Evolutionary conservation across 2,797 vertebrate species (phyloP).

Genomic region (Semotilus atromaculatus): DNA sequence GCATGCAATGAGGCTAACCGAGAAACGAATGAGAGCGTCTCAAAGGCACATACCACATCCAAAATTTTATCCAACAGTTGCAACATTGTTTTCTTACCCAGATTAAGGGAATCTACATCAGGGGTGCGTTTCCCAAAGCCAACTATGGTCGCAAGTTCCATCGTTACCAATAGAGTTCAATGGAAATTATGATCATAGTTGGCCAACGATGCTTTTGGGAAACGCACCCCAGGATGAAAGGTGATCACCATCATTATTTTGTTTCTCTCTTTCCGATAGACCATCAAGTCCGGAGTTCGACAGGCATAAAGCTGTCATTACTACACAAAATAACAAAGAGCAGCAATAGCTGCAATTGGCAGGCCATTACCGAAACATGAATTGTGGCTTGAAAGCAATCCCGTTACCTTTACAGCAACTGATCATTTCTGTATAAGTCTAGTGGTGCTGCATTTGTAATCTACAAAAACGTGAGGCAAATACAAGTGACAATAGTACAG

Average conservation of each 20-base stretch:
- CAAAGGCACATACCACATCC: conserved; percentile 16
- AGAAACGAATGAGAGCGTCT: conserved; percentile 36
- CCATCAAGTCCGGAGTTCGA: not conserved
- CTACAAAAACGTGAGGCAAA: not conserved
- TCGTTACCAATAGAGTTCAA: too few species aligned
- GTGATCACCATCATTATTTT: conserved; percentile 1
- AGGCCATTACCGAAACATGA: not conserved
- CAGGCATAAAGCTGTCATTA: not conserved
- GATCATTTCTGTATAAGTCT: not conserved
- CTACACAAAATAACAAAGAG: conserved; percentile 15
- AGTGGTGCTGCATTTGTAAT: not conserved
- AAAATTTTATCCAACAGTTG: conserved; percentile 11
- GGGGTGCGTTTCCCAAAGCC: too few species aligned
- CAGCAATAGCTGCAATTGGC: conserved; percentile 14
- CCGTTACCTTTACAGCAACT: not conserved
- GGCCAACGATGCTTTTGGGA: too few species aligned
- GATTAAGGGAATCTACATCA: conserved; percentile 12
- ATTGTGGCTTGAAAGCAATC: not conserved
- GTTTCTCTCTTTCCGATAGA: not conserved
- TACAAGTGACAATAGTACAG: not conserved
- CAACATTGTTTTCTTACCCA: not conserved
- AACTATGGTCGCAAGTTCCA: too few species aligned
- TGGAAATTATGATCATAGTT: too few species aligned
- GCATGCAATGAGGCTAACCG: conserved; percentile 38
- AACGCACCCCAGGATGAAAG: not conserved